phyloP scores from a whole-genome alignment of 2,797 vertebrate genomes.

The Bradypus variegatus region DNA sequence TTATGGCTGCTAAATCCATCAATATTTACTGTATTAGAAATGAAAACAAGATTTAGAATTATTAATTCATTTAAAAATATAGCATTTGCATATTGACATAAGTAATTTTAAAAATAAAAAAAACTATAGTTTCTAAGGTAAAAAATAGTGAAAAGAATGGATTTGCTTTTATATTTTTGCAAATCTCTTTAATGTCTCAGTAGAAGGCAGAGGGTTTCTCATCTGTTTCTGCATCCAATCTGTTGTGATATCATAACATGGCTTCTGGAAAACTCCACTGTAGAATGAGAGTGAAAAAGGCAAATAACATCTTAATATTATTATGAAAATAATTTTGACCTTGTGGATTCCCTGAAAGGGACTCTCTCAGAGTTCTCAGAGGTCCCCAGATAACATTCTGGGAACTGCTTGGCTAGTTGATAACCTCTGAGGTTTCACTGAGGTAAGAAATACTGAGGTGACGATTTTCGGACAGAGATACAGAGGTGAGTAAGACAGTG shows the following conservation, averaged over 20 bases:
- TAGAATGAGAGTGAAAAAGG: neutral
- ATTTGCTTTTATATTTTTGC: neutral
- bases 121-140: neutral
- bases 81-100: neutral
- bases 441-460: neutral
- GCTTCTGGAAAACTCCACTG: neutral
- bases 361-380: neutral
- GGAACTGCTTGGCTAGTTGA: neutral
- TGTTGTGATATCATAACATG: neutral
- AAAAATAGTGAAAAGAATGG: neutral
- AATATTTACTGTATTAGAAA: neutral
- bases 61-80: neutral
- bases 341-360: neutral
- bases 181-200: neutral
- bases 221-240: neutral
- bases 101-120: conserved; percentile 1
- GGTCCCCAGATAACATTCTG: neutral
- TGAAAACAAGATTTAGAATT: neutral
- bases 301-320: neutral
- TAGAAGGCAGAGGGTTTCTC: neutral
- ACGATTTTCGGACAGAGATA: neutral
- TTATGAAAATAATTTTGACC: conserved; percentile 15
- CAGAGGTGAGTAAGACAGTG: neutral
- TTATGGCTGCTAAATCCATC: neutral
- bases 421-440: neutral